Conservation (phyloP, 1,140 invertebrate genomes). For the Neoseiulus cucumeris region DNA sequence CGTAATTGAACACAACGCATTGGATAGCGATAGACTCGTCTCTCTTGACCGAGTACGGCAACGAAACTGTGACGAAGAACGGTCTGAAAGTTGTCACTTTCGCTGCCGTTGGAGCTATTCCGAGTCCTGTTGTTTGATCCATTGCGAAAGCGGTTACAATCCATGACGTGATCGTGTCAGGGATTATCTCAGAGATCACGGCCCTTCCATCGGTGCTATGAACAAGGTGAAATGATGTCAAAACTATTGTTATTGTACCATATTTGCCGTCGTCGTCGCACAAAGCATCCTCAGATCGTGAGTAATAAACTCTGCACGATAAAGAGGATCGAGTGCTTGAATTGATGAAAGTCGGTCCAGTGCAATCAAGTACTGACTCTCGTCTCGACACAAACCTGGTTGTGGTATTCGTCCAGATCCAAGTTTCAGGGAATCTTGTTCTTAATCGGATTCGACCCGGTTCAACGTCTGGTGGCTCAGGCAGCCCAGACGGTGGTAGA, state of each 20-base stretch:
- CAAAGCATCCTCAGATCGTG: too few relatives aligned
- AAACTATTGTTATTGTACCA: too few relatives aligned
- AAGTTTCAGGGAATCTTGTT: constrained; percentile 16
- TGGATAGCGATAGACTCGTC: constrained; percentile 78
- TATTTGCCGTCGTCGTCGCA: too few relatives aligned
- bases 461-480: constrained; percentile 8
- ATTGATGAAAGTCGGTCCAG: too few relatives aligned
- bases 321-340: not conserved
- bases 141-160: constrained; percentile 76
- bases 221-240: too few relatives aligned
- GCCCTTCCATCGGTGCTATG: constrained; percentile 34
- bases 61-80: constrained; percentile 61
- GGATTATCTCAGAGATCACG: constrained; percentile 38
- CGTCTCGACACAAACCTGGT: constrained; percentile 11
- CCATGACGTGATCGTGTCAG: constrained; percentile 81
- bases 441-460: constrained; percentile 15
- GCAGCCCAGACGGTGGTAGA: not conserved
- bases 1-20: constrained; percentile 77
- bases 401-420: constrained; percentile 16
- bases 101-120: constrained; percentile 45
- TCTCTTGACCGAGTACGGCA: constrained; percentile 70
- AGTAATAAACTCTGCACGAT: too few relatives aligned
- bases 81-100: constrained; percentile 65
- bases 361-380: too few relatives aligned
- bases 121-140: constrained; percentile 58